Evolutionary conservation across 2,797 vertebrate species (phyloP).

Genomic region (Ptychobarbus kaznakovi): DNA sequence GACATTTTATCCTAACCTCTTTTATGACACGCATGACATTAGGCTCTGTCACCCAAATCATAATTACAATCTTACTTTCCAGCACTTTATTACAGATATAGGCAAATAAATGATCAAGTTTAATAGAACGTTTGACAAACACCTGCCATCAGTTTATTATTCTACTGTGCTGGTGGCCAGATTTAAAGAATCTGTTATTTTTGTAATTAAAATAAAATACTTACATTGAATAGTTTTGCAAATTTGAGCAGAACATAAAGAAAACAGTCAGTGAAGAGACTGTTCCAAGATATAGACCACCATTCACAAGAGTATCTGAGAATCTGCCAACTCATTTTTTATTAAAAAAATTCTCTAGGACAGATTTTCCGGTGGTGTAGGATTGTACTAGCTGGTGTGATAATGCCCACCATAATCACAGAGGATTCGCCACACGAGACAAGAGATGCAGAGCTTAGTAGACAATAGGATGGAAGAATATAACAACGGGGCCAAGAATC

Average conservation of each 20-base stretch:
- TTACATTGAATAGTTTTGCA: neutral
- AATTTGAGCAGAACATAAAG: neutral
- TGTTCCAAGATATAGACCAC: neutral
- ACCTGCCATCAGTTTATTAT: neutral
- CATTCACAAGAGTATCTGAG: neutral
- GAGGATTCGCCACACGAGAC: neutral
- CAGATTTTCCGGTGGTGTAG: neutral
- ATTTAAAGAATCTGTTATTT: neutral
- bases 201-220: neutral
- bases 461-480: constrained; percentile 4
- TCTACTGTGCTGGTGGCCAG: neutral
- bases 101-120: neutral
- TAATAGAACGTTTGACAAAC: neutral
- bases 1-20: neutral
- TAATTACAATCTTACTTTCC: constrained; percentile 29
- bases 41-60: constrained; percentile 23
- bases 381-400: neutral
- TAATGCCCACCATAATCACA: neutral
- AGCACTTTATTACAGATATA: constrained; percentile 17
- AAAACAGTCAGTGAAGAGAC: neutral
- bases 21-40: neutral
- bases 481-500: neutral
- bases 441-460: neutral
- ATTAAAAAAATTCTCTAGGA: no score
- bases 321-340: neutral